Percentiles rank a stretch among this genome's conserved stretches.
These are phyloP conservation scores for Calyptomena viridis DNA, from an alignment of 2,113 vertebrate genomes.

Conservation along the genomic window DNA sequence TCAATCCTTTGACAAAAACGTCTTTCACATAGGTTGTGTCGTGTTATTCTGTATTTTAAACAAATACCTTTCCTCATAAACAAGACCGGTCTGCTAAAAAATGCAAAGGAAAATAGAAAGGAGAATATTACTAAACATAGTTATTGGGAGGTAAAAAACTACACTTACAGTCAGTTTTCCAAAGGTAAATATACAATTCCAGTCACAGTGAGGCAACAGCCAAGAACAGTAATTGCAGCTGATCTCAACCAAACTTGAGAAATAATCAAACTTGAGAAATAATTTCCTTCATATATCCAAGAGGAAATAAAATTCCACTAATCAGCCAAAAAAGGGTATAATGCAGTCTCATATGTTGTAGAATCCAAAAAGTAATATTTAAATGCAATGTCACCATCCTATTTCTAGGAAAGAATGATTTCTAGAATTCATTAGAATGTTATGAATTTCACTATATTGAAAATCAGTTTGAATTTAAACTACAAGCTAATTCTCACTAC, in stretches of 20 bases:
- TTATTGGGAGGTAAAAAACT: neutral
- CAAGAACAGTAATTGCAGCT: neutral
- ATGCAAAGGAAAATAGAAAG: neutral
- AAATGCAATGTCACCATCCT: neutral
- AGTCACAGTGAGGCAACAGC: neutral
- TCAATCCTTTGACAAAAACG: neutral
- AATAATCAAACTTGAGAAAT: neutral
- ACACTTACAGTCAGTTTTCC: neutral
- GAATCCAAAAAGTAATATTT: neutral
- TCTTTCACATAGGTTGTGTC: neutral
- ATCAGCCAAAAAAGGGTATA: neutral
- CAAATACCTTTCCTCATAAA: neutral
- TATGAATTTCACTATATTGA: neutral
- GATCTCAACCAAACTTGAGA: neutral
- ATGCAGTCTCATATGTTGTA: neutral
- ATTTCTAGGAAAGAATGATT: neutral
- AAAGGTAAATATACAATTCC: neutral
- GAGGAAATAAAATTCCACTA: neutral
- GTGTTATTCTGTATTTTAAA: neutral
- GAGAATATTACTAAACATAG: neutral
- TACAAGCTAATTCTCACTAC: neutral
- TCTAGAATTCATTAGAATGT: neutral
- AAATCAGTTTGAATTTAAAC: constrained; percentile 13
- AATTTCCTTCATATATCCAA: neutral
- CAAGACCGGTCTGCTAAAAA: neutral